These are phyloP conservation scores for Nothoprocta pentlandii DNA, from an alignment of 2,113 vertebrate species.

Conservation along the genomic window DNA sequence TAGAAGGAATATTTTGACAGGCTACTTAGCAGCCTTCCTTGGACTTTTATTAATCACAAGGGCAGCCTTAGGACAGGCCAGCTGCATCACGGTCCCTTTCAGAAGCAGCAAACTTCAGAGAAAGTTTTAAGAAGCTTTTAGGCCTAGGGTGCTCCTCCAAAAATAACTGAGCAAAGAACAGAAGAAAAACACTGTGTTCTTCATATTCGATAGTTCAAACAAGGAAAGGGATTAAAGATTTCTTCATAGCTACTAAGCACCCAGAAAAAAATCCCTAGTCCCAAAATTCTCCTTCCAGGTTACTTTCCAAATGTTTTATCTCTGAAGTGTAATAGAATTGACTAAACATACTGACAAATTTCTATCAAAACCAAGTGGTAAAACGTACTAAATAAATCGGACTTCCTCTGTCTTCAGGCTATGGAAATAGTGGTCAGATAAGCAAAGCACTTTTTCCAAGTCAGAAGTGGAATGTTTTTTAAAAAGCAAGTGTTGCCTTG, in stretches of 20 bases:
- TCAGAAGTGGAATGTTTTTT: background rate
- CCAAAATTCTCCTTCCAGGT: background rate
- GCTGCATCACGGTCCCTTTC: background rate
- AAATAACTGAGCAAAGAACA: background rate
- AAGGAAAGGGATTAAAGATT: background rate
- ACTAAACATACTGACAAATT: background rate
- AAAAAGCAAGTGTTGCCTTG: background rate
- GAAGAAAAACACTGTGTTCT: background rate
- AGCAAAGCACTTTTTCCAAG: background rate
- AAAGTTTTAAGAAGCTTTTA: background rate
- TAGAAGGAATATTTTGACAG: background rate
- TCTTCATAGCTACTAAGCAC: background rate
- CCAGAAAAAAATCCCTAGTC: background rate
- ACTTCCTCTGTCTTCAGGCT: background rate
- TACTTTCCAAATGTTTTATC: background rate
- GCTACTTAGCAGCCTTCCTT: conserved; percentile 8
- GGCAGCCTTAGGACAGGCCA: background rate
- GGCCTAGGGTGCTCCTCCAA: background rate
- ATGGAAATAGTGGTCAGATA: background rate
- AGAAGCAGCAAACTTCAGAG: background rate
- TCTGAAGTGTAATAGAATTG: background rate
- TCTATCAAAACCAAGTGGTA: background rate
- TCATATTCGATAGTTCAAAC: background rate
- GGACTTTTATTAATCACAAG: conserved; percentile 1
- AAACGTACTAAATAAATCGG: background rate